Base-by-base conservation (phyloP, 2,888 invertebrate genomes). In the Acleris cristana region DNA sequence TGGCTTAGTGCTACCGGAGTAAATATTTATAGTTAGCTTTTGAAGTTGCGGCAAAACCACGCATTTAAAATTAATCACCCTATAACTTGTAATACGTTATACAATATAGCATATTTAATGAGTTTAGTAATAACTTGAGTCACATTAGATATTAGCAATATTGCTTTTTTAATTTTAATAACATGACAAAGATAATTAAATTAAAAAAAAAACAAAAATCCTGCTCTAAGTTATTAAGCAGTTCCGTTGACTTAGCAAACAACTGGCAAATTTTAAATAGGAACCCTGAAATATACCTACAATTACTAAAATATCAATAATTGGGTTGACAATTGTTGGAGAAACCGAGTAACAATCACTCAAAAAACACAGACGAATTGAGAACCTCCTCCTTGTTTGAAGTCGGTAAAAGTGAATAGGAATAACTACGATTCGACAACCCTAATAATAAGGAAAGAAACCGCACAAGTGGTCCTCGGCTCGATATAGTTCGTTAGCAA, bases 21-120 rank as follows among this genome's bases (percentile, higher is more conserved):
- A 48, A 57, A 51, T 63, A 52, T 63, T 63, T 63, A 58, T 48
- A 19, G n/a, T 23, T 1, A 48, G 12, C 7, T 34, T 65, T 57
- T 66, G 57, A 66, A 66, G 62, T 30, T 55, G 19, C 23, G 30
- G 23, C 62, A 34, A 62, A 45, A 48, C 66, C 66, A 23, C 61
- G 19, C n/a, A 10, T 34, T 45, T 44, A n/a, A 52, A 49, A 34
- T 21, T 18, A n/a, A 57, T 65, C 51, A 26, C 23, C 52, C 21
- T 64, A 52, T 49, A 56, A 10, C 21, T 14, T 18, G 49, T 64
- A 44, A 40, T 44, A 40, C 23, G 44, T 10, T 8, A 49, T 59
- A 57, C 40, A 12, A 23, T 21, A 16, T 44, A 16, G 16, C 16
- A 0, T 45, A 2, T 48, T 48, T 48, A 48, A 18, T 48, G 48